These are phyloP conservation scores for Mungos mungo DNA, from an alignment of 2,113 vertebrate genomes.

Conservation along the genomic window DNA sequence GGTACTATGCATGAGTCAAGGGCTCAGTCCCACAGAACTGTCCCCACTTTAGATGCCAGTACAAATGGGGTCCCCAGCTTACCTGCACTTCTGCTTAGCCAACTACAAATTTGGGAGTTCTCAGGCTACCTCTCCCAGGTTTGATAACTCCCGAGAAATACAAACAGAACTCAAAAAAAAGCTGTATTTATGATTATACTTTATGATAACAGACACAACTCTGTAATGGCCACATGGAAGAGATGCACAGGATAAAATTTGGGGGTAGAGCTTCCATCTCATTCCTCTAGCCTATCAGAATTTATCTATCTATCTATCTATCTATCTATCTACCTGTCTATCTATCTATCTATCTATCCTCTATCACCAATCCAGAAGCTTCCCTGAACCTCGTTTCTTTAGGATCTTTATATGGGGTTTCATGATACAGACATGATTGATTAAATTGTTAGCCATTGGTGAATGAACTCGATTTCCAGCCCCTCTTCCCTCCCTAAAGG, in stretches of 20 bases:
- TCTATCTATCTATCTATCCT: no score
- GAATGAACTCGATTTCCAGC: neutral
- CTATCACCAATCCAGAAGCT: neutral
- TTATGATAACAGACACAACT: neutral
- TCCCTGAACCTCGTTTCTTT: neutral
- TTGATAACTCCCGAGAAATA: neutral
- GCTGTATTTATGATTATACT: neutral
- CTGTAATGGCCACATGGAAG: neutral
- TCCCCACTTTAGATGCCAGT: neutral
- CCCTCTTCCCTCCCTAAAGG: neutral
- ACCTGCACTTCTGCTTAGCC: neutral
- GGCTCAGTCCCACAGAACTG: neutral
- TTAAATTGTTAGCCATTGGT: no score
- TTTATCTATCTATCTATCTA: no score
- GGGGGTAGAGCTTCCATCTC: no score
- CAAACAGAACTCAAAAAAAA: neutral
- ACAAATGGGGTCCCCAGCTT: neutral
- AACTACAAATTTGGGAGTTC: neutral
- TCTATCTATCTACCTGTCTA: no score
- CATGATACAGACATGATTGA: neutral
- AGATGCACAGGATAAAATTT: fast-evolving
- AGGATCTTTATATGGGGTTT: neutral
- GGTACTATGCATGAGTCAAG: neutral
- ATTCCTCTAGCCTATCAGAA: neutral
- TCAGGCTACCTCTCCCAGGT: neutral